phyloP scores from a whole-genome alignment of 2,888 invertebrate species.

The Lumbricus terrestris region DNA sequence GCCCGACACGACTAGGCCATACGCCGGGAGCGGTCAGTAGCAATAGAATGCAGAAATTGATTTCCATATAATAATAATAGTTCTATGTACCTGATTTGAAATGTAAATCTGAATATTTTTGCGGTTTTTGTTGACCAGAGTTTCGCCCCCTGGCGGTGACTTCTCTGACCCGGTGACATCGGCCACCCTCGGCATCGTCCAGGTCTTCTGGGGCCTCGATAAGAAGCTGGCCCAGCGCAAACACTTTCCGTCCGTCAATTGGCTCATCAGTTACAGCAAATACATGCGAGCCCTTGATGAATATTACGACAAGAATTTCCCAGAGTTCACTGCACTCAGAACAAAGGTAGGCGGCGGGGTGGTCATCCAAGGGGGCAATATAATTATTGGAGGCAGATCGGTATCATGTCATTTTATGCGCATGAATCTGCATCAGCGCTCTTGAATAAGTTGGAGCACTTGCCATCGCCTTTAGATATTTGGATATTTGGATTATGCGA shows the following conservation, averaged over 20 bases:
- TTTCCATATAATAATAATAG: too few species aligned
- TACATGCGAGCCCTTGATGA: conserved; percentile 97
- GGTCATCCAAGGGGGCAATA: background rate
- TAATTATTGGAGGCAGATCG: background rate
- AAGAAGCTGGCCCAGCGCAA: conserved; percentile 98
- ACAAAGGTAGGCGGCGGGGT: conserved; percentile 80
- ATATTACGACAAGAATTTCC: conserved; percentile 97
- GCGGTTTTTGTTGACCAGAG: background rate
- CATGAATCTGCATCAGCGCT: background rate
- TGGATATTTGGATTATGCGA: too few species aligned
- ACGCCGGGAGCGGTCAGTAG: too few species aligned
- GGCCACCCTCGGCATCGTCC: conserved; percentile 96
- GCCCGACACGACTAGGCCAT: too few species aligned
- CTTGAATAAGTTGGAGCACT: too few species aligned
- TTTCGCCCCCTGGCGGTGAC: conserved; percentile 86
- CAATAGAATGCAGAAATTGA: too few species aligned
- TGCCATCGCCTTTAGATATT: too few species aligned
- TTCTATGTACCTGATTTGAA: background rate
- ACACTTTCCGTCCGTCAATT: conserved; percentile 99
- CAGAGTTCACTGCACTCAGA: conserved; percentile 92
- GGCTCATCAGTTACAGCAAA: conserved; percentile 99
- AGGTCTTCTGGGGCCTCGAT: conserved; percentile 99
- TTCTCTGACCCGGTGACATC: conserved; percentile 99
- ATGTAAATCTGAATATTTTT: background rate
- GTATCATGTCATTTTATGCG: background rate